Percentiles rank a stretch among this genome's conserved stretches.
These are phyloP conservation scores for Escarpia spicata DNA, from an alignment of 2,888 invertebrate species.

Conservation along the genomic window DNA sequence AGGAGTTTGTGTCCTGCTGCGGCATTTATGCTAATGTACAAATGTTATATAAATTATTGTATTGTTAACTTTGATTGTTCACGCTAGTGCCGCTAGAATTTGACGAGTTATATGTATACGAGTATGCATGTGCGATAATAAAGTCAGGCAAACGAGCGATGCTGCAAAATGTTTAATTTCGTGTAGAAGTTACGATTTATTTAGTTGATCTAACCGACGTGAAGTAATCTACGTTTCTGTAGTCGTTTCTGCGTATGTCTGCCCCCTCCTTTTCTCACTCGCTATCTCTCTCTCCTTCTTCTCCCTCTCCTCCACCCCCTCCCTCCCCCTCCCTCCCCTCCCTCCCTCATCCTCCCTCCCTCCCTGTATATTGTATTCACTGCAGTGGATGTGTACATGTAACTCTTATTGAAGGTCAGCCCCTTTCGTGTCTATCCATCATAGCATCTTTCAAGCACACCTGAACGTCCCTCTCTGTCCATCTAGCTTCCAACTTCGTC, in stretches of 20 bases:
- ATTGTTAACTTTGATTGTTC: not conserved
- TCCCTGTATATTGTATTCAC: not conserved
- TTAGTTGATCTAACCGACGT: not conserved
- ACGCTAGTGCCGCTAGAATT: not conserved
- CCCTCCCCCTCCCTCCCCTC: not conserved
- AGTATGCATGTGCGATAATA: constrained; percentile 7
- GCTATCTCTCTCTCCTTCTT: constrained; percentile 17
- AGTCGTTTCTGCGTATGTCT: constrained; percentile 13
- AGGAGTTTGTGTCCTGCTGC: not conserved
- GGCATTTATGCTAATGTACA: constrained; percentile 6
- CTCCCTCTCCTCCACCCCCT: not conserved
- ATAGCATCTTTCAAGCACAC: too few species aligned
- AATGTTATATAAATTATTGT: constrained; percentile 4
- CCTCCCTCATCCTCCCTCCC: constrained; percentile 27
- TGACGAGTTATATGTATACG: not conserved
- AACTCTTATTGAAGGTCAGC: too few species aligned
- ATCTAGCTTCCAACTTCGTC: not conserved
- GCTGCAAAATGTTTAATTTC: not conserved
- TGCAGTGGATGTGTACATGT: not conserved
- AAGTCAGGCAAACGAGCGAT: not conserved
- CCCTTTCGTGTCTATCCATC: too few species aligned
- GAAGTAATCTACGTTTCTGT: not conserved
- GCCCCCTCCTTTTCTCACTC: not conserved
- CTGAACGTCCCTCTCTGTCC: too few species aligned
- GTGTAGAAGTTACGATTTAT: not conserved